Percentiles rank a stretch among this genome's conserved stretches.
Conservation (phyloP, 2,113 vertebrate species). For the Seriola dumerili region DNA sequence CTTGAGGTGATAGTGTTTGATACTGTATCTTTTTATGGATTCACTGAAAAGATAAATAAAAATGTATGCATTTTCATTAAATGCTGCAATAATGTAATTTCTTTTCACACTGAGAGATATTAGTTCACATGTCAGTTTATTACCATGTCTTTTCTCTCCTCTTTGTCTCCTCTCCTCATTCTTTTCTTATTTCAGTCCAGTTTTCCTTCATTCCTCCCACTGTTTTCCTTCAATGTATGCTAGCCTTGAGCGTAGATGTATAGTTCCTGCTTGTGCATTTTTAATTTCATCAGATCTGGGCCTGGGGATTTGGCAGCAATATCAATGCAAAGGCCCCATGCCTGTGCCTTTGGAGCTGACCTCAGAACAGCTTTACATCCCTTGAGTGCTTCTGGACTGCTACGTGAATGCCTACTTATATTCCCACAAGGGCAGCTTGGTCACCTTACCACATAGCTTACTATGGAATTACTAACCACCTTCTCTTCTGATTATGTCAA, state of each 20-base stretch:
- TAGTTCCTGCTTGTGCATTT: constrained; percentile 63
- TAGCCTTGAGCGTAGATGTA: constrained; percentile 47
- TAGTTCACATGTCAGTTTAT: constrained; percentile 15
- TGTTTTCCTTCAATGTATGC: constrained; percentile 29
- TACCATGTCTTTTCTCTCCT: constrained; percentile 1
- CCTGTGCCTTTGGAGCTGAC: constrained; percentile 65
- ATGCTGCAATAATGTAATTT: constrained; percentile 2
- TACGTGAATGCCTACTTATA: constrained; percentile 30
- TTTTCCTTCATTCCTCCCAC: neutral
- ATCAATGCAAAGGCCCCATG: constrained; percentile 31
- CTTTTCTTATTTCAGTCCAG: neutral
- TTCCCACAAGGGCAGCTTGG: constrained; percentile 25
- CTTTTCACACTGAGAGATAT: constrained; percentile 8
- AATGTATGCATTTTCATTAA: constrained; percentile 39
- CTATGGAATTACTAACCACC: constrained; percentile 40
- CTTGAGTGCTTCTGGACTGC: constrained; percentile 24
- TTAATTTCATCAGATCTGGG: constrained; percentile 64
- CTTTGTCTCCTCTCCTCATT: neutral
- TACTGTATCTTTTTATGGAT: constrained; percentile 47
- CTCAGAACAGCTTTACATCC: constrained; percentile 56
- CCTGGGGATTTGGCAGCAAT: constrained; percentile 53
- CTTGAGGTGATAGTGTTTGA: constrained; percentile 38
- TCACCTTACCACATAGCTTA: constrained; percentile 50
- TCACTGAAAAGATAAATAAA: neutral
- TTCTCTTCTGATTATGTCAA: constrained; percentile 49